Conservation (phyloP, 2,888 invertebrate genomes). For the Drosophila colorata region DNA sequence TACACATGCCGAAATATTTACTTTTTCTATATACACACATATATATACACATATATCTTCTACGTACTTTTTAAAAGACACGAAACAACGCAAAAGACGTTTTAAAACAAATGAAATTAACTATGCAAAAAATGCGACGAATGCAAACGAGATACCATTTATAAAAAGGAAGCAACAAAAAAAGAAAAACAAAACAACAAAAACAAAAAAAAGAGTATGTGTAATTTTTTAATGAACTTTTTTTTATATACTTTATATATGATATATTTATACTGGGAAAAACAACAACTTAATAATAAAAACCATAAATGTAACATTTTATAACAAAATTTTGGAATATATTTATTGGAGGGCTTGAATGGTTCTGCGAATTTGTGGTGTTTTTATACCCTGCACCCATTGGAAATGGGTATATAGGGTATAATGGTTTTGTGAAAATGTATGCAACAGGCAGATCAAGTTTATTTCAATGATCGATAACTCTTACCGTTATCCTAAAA, state of each 20-base stretch:
- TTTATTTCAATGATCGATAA: no score
- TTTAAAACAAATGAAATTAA: conserved; percentile 41
- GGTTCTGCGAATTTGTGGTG: no score
- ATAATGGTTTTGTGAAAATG: no score
- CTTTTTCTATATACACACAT: conserved; percentile 28
- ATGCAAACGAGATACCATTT: conserved; percentile 43
- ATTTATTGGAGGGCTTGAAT: no score
- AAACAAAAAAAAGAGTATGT: conserved; percentile 60
- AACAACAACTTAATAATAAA: conserved; percentile 59
- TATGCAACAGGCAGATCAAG: no score
- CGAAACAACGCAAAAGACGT: conserved; percentile 46
- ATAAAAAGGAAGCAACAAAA: conserved; percentile 14
- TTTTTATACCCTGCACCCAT: no score
- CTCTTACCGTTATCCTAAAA: no score
- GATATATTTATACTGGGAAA: conserved; percentile 77
- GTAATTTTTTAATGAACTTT: conserved; percentile 77
- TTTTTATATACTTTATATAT: conserved; percentile 77
- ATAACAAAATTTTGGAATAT: conserved; percentile 53
- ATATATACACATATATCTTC: conserved; percentile 22
- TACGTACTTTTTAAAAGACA: conserved; percentile 69
- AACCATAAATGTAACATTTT: conserved; percentile 76
- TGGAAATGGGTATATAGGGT: no score
- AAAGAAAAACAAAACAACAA: conserved; percentile 14
- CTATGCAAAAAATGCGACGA: conserved; percentile 36
- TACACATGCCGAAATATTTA: conserved; percentile 28